These are phyloP conservation scores for Zaprionus obscuricornis DNA, from an alignment of 2,888 invertebrate genomes.

Conservation along the genomic window DNA sequence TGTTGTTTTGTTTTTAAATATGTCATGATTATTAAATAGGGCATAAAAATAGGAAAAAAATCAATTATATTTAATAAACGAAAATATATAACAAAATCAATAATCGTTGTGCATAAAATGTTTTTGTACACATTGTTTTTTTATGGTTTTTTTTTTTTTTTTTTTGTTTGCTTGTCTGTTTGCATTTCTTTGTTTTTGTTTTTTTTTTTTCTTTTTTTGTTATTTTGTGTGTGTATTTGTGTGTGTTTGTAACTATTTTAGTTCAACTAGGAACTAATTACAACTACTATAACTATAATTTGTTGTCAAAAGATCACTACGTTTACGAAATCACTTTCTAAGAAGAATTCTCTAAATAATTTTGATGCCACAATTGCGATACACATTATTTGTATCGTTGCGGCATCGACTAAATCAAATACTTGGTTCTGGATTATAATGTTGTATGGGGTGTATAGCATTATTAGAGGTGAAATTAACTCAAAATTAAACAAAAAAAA, in stretches of 20 bases:
- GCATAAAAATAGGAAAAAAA: conserved; percentile 40
- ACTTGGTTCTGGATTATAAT: conserved; percentile 58
- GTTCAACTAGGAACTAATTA: conserved; percentile 70
- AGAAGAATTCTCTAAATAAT: conserved; percentile 58
- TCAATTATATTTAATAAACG: conserved; percentile 30
- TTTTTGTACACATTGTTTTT: conserved; percentile 22
- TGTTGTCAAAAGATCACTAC: conserved; percentile 69
- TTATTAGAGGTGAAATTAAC: no score
- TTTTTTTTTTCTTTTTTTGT: not conserved
- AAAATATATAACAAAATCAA: conserved; percentile 39
- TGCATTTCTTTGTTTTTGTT: no score
- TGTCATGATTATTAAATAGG: conserved; percentile 68
- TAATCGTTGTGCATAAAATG: conserved; percentile 27
- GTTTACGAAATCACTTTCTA: conserved; percentile 70
- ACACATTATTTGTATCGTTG: conserved; percentile 23
- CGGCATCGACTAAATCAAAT: conserved; percentile 69
- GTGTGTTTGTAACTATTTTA: conserved; percentile 45
- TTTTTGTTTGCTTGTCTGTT: not conserved
- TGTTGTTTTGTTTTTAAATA: conserved; percentile 27
- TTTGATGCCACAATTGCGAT: conserved; percentile 54
- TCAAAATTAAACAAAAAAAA: no score
- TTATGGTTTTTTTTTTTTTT: not conserved
- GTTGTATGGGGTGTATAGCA: no score
- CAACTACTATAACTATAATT: conserved; percentile 44
- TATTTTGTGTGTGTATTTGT: conserved; percentile 9